Evolutionary conservation across 2,113 vertebrate genomes (phyloP), one percentile per base, ranked within the genome.

Genomic region (Anguilla rostrata): DNA sequence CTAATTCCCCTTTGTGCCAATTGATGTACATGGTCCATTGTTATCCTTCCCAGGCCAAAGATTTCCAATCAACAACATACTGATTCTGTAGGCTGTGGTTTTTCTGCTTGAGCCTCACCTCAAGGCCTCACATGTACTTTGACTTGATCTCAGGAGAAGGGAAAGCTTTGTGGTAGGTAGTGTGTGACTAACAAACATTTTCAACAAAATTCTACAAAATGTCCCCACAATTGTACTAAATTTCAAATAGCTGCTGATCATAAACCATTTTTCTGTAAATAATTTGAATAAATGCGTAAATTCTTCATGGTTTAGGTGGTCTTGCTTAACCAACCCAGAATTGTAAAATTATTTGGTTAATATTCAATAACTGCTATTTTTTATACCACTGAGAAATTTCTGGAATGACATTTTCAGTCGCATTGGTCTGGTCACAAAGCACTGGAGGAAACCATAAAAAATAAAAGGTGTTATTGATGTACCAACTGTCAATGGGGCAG

Each of bases 41-140:
- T 56, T 89, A 81, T 86, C 75, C 63, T 84, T 75, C 12, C n/a
- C 71, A 29, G 26, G n/a, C 11, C 5, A 84, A 83, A 43, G 66
- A 82, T 90, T n/a, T 90, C 90, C 93, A 86, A 90, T 93, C 90
- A 88, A 39, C 71, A 29, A n/a, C 29, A 34, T 34, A 75, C n/a
- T n/a, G 71, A 16, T n/a, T n/a, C 20, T n/a, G 29, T 29, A 7
- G 71, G 71, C 9, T n/a, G 34, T 75, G 71, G 26, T 75, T n/a
- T 75, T 12, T 71, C 22, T 29, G 71, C 11, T 34, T 75, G 71
- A 29, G 29, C 29, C n/a, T 29, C 8, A 0, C 34, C 8, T n/a
- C 9, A 26, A 75, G 71, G 26, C 5, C 6, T 34, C 71, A n/a
- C 63, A 8, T 34, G 26, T 75, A 26, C 71, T 29, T 34, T 7